These are phyloP conservation scores for Aricia artaxerxes DNA, from an alignment of 2,888 invertebrate species.

Conservation along the genomic window DNA sequence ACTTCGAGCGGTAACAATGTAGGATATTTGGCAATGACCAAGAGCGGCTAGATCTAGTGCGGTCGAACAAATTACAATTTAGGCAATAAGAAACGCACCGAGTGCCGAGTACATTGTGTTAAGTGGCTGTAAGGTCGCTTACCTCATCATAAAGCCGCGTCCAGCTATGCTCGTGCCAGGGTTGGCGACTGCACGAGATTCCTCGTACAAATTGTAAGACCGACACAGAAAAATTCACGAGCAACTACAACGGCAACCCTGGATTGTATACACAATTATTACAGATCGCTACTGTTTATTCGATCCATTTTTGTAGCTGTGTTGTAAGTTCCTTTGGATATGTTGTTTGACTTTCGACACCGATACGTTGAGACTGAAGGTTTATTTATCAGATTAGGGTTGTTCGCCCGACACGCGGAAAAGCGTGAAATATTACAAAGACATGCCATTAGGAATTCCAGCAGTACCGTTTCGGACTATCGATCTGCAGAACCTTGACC, in stretches of 20 bases:
- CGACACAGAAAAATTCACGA: background rate
- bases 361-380: background rate
- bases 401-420: background rate
- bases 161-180: conserved; percentile 46
- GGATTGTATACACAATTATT: conserved; percentile 20
- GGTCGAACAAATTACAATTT: conserved; percentile 65
- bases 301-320: conserved; percentile 47
- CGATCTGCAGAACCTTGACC: conserved; percentile 19
- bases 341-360: background rate
- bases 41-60: conserved; percentile 41
- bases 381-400: conserved; percentile 7
- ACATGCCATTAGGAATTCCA: background rate
- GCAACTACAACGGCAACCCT: background rate
- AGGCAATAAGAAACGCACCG: conserved; percentile 71
- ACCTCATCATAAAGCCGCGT: conserved; percentile 67
- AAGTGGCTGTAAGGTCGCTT: conserved; percentile 79
- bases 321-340: background rate
- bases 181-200: background rate
- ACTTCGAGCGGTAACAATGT: background rate
- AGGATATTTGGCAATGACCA: conserved; percentile 23
- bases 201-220: background rate
- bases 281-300: conserved; percentile 51
- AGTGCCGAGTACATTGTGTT: conserved; percentile 61
- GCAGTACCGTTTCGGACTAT: conserved; percentile 1
- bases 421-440: conserved; percentile 12